These are phyloP conservation scores for Heterodera schachtii DNA, from an alignment of 1,140 invertebrate genomes.

Conservation along the genomic window DNA sequence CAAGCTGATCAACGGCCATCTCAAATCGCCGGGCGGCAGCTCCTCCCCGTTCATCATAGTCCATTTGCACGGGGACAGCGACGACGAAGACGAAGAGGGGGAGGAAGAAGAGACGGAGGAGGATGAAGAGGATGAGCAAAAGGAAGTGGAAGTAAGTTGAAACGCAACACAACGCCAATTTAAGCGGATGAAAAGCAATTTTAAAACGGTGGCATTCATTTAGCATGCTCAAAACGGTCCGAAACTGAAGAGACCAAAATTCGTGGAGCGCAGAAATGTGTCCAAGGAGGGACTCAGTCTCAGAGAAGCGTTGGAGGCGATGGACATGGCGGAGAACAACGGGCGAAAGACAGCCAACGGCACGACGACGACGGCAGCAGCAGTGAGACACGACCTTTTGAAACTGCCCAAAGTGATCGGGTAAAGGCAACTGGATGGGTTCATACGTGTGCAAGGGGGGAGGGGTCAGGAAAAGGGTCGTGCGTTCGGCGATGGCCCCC, in stretches of 20 bases:
- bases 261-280: background rate
- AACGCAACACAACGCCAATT: too few relatives aligned
- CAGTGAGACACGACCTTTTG: background rate
- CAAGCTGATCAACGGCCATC: background rate
- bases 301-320: constrained; percentile 7
- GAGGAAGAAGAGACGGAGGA: background rate
- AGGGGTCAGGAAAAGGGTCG: too few relatives aligned
- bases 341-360: background rate
- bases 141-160: too few relatives aligned
- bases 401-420: background rate
- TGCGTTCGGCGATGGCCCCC: too few relatives aligned
- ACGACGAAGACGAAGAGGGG: constrained; percentile 35
- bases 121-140: background rate
- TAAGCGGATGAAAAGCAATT: too few relatives aligned
- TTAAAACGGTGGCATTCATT: background rate
- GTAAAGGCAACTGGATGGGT: background rate
- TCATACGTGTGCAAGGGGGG: too few relatives aligned
- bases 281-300: background rate
- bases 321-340: constrained; percentile 8
- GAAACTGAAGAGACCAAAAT: background rate
- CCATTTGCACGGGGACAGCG: constrained; percentile 28
- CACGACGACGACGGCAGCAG: background rate
- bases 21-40: constrained; percentile 1
- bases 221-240: background rate
- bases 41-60: constrained; percentile 14